These are phyloP conservation scores for Nomada flava DNA, from an alignment of 2,888 invertebrate species.

Conservation along the genomic window DNA sequence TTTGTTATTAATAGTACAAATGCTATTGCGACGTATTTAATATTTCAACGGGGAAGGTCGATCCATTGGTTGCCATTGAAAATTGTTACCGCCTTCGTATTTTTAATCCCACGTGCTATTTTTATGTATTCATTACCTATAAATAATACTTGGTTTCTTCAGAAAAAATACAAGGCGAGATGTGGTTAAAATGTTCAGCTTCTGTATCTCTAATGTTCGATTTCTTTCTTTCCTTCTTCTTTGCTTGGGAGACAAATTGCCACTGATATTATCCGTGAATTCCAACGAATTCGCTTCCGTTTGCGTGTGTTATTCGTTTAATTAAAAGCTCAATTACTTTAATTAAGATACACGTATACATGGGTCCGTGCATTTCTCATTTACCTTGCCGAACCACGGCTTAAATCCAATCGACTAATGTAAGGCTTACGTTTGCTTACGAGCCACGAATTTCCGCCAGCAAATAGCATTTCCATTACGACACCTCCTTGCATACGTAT, in stretches of 20 bases:
- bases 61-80: not conserved
- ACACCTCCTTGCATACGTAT: not conserved
- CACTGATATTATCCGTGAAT: not conserved
- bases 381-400: not conserved
- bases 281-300: too few relatives aligned
- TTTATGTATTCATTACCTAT: not conserved
- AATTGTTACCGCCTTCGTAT: not conserved
- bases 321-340: too few relatives aligned
- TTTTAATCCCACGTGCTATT: not conserved
- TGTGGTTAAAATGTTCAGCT: not conserved
- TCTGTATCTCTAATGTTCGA: not conserved
- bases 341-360: not conserved
- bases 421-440: not conserved
- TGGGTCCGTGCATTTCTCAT: not conserved
- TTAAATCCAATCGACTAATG: constrained; percentile 35
- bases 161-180: too few relatives aligned
- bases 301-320: too few relatives aligned
- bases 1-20: too few relatives aligned
- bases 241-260: not conserved
- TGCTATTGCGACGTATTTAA: too few relatives aligned
- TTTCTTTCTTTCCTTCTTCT: not conserved
- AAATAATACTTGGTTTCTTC: too few relatives aligned
- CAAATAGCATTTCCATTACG: constrained; percentile 16
- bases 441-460: constrained; percentile 15
- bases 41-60: not conserved